Evolutionary conservation across 2,888 invertebrate genomes (phyloP).

Genomic region (Sycophila texana): DNA sequence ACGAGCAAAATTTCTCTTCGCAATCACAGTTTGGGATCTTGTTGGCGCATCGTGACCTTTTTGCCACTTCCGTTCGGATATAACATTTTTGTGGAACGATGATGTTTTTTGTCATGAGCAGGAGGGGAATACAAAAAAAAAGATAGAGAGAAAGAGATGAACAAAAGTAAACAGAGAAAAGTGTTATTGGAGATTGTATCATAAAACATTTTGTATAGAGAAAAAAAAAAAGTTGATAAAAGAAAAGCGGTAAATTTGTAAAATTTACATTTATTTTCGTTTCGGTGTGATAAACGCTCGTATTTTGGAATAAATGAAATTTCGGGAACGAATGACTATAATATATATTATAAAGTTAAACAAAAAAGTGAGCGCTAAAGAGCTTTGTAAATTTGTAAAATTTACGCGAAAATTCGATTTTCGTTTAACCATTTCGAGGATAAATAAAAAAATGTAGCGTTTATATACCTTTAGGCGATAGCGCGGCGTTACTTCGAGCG

Average conservation of each 20-base stretch:
- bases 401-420: slow-evolving; percentile 25
- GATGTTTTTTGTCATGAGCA: slow-evolving; percentile 23
- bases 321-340: slow-evolving; percentile 29
- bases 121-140: slow-evolving; percentile 38
- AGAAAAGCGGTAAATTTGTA: slow-evolving; percentile 51
- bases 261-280: slow-evolving; percentile 53
- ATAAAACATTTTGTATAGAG: slow-evolving; percentile 48
- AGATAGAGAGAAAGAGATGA: slow-evolving; percentile 40
- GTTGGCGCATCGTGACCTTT: slow-evolving; percentile 56
- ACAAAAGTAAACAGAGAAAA: slow-evolving; percentile 52
- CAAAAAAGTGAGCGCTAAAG: slow-evolving; percentile 27
- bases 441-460: slow-evolving; percentile 37
- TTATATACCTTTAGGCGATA: slow-evolving; percentile 52
- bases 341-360: neutral
- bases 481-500: slow-evolving; percentile 48
- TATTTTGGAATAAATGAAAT: slow-evolving; percentile 58
- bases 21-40: slow-evolving; percentile 55
- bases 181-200: slow-evolving; percentile 52
- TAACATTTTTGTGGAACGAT: slow-evolving; percentile 50
- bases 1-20: slow-evolving; percentile 55
- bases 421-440: slow-evolving; percentile 17
- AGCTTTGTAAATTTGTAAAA: slow-evolving; percentile 54
- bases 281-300: slow-evolving; percentile 42
- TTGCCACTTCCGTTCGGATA: slow-evolving; percentile 54
- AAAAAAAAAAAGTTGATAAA: slow-evolving; percentile 12